Base-by-base conservation (phyloP, 2,113 vertebrate species). In the Hoplias malabaricus region DNA sequence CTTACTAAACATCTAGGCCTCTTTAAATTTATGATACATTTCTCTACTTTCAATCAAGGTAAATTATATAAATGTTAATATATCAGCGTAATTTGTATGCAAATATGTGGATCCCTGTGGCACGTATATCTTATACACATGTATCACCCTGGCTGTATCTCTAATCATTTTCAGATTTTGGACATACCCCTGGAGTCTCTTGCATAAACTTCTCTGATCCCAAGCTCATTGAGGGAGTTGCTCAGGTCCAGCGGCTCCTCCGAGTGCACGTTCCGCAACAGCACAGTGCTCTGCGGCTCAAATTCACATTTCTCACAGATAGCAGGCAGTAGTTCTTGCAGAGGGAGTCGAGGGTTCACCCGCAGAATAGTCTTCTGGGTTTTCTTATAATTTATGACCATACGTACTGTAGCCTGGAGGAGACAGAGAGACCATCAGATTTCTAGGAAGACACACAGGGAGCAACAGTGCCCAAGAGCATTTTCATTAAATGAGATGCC, bases 241-340 rank as follows among this genome's bases (percentile, higher is more conserved):
- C 91, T 92, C 89, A 95, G 70, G 84, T 99, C 95, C 62, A 98
- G 90, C 9, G 93, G 89, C 63, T 93, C 92, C 82, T 92, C 92
- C 67, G 94, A 96, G n/a, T 94, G 92, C 75, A 93, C 91, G 40
- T 94, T 94, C 87, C 91, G 96, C 84, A 96, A 69, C 25, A 99
- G 81, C 53, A 96, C 76, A 0, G 96, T 96, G 16, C 91, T 92
- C 27, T 86, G 87, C 1, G 88, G 86, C 82, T 96, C 93, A 87
- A 98, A 97, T 83, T 99, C 98, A 92, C 98, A 99, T 91, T 99
- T 99, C 79, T 93, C 95, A 84, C 95, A 95, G 77, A 98, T 95
- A 43, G 93, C 82, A 5, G 95, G 92, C 29, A 92, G 56, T 23
- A 96, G 92, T 1, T 96, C 93, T 84, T 90, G 89, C 81, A 98